phyloP scores from a whole-genome alignment of 2,113 vertebrate genomes.

The Anseranas semipalmata region DNA sequence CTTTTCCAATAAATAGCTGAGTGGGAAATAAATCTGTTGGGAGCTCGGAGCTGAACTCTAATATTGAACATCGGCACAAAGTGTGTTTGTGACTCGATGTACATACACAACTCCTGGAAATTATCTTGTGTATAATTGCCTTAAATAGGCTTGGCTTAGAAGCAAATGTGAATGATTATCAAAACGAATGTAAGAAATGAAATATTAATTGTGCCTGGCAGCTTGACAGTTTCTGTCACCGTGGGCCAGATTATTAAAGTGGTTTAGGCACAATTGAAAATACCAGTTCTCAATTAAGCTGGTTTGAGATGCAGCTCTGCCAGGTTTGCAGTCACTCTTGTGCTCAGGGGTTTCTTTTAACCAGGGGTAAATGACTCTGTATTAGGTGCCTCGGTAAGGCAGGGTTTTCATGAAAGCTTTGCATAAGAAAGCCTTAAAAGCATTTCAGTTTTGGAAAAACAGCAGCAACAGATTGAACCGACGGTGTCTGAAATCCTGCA shows the following conservation, averaged over 20 bases:
- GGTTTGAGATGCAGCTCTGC: neutral
- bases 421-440: neutral
- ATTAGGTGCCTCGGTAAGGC: neutral
- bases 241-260: accelerated
- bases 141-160: neutral
- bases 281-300: neutral
- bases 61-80: neutral
- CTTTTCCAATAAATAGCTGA: slow-evolving; percentile 52
- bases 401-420: neutral
- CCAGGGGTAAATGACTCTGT: neutral
- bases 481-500: neutral
- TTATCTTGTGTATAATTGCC: neutral
- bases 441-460: neutral
- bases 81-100: neutral
- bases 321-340: neutral
- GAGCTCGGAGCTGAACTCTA: neutral
- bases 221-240: neutral
- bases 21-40: slow-evolving; percentile 4
- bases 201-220: neutral
- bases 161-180: neutral
- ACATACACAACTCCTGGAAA: neutral
- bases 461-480: neutral
- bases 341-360: neutral
- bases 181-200: neutral
- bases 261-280: neutral